Conservation (phyloP, 2,113 vertebrate genomes). For the Takifugu flavidus region DNA sequence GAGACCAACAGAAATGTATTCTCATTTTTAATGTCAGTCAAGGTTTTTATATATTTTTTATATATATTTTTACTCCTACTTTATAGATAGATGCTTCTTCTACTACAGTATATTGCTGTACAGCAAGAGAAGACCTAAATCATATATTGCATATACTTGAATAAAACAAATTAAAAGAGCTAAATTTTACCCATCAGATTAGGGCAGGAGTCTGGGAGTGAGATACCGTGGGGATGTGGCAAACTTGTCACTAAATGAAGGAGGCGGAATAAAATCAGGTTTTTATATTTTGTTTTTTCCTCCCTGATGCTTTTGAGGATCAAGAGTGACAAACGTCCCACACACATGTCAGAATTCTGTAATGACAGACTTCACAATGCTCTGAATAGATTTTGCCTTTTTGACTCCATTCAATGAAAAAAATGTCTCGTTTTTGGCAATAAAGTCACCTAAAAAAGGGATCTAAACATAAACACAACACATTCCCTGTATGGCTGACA, state of each 20-base stretch:
- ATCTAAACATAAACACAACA: conserved; percentile 45
- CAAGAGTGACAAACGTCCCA: conserved; percentile 19
- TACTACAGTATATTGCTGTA: too few relatives aligned
- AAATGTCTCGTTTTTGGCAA: conserved; percentile 35
- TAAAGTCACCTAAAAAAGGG: conserved; percentile 46
- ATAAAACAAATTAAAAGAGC: too few relatives aligned
- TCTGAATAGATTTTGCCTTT: conserved; percentile 17
- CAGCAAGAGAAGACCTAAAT: too few relatives aligned
- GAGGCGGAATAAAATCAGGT: conserved; percentile 16
- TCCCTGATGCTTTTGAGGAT: conserved; percentile 34
- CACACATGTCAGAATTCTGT: conserved; percentile 22
- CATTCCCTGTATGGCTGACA: conserved; percentile 47
- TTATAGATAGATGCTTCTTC: background rate
- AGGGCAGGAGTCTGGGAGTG: conserved; percentile 5
- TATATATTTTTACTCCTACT: too few relatives aligned
- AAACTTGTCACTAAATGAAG: conserved; percentile 17
- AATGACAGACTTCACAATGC: conserved; percentile 34
- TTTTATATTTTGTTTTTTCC: conserved; percentile 21
- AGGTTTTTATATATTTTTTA: background rate
- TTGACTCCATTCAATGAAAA: background rate
- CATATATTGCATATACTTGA: too few relatives aligned
- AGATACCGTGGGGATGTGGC: conserved; percentile 9
- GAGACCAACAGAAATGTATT: too few relatives aligned
- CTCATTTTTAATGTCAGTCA: background rate
- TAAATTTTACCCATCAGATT: background rate